A percentile compares a stretch with the other conserved stretches of the same genome.
These are phyloP conservation scores for Notodonta ziczac DNA, from an alignment of 2,888 invertebrate species.

Conservation along the genomic window DNA sequence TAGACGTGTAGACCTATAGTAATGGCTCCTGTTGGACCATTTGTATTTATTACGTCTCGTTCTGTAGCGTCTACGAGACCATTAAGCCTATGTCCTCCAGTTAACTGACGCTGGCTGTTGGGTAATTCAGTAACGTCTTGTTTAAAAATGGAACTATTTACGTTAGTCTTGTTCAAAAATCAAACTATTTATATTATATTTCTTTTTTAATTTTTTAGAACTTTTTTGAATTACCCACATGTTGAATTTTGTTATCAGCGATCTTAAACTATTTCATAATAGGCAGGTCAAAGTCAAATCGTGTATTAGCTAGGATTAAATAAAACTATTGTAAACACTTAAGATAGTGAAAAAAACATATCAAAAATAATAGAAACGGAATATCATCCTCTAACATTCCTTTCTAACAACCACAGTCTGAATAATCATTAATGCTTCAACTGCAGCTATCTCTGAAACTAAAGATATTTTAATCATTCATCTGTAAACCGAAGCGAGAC, in stretches of 20 bases:
- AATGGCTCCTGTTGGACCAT: not conserved
- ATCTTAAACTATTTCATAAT: no score
- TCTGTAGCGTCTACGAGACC: not conserved
- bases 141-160: not conserved
- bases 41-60: not conserved
- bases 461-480: not conserved
- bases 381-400: no score
- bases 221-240: no score
- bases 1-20: not conserved
- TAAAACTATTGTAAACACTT: no score
- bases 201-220: no score
- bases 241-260: no score
- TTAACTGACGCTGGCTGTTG: not conserved
- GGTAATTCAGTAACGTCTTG: not conserved
- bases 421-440: not conserved
- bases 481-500: not conserved
- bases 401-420: not conserved
- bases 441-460: not conserved
- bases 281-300: no score
- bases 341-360: no score
- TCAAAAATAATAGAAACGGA: no score
- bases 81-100: not conserved
- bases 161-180: conserved; percentile 1
- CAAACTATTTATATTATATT: not conserved
- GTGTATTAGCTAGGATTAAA: no score